These are phyloP conservation scores for Catonia carolina DNA, from an alignment of 2,888 invertebrate species.

Conservation along the genomic window DNA sequence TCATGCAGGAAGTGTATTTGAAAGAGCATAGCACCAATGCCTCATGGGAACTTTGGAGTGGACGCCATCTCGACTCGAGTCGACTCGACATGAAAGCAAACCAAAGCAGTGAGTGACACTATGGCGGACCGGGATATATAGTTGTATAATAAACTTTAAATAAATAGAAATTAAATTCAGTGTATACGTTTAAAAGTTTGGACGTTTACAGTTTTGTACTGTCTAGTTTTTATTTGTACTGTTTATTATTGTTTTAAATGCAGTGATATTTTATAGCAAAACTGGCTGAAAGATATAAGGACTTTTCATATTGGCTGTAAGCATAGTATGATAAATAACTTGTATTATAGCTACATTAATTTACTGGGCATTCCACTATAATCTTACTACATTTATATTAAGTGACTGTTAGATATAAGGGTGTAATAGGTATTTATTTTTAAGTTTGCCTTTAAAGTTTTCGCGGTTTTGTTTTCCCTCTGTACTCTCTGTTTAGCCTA, in stretches of 20 bases:
- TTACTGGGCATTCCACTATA: too few species aligned
- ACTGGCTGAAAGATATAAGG: neutral
- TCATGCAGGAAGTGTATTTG: slow-evolving; percentile 12
- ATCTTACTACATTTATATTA: too few species aligned
- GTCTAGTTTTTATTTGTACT: too few species aligned
- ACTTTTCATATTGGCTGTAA: neutral
- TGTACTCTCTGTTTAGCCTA: neutral
- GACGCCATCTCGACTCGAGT: slow-evolving; percentile 30
- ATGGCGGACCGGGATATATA: slow-evolving; percentile 21
- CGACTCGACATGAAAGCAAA: slow-evolving; percentile 20
- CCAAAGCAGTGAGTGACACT: slow-evolving; percentile 21
- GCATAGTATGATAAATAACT: neutral
- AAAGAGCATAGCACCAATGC: slow-evolving; percentile 19
- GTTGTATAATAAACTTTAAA: neutral
- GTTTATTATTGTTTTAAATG: neutral
- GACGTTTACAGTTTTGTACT: too few species aligned
- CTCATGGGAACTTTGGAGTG: slow-evolving; percentile 24
- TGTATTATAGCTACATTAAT: too few species aligned
- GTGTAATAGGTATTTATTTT: too few species aligned
- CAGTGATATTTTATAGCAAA: neutral
- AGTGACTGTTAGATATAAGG: too few species aligned
- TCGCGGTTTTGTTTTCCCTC: neutral
- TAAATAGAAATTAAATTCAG: too few species aligned
- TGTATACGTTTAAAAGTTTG: too few species aligned
- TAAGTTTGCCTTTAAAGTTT: neutral